Conservation (phyloP, 2,888 invertebrate species). For the Nineta flava region DNA sequence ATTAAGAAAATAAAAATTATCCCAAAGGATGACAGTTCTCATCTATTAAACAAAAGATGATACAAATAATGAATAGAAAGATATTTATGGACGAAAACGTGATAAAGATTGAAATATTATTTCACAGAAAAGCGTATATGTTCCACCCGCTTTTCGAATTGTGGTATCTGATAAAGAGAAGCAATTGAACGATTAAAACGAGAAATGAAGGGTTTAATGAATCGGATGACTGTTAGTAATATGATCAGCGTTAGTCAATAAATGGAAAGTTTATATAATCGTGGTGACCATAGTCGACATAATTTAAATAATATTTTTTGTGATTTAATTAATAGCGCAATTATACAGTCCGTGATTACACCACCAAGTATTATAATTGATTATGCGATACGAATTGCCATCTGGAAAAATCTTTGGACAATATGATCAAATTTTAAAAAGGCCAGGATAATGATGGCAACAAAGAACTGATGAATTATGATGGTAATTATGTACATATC, state of each 20-base stretch:
- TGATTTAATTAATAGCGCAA: slow-evolving; percentile 50
- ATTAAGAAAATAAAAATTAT: no score
- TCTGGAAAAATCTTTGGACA: slow-evolving; percentile 53
- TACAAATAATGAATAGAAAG: slow-evolving; percentile 47
- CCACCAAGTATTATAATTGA: slow-evolving; percentile 70
- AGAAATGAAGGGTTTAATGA: slow-evolving; percentile 76
- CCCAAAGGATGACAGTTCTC: slow-evolving; percentile 11
- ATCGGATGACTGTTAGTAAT: slow-evolving; percentile 75
- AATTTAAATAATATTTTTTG: slow-evolving; percentile 65
- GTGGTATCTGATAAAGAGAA: slow-evolving; percentile 30
- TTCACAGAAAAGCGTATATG: slow-evolving; percentile 42
- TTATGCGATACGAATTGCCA: slow-evolving; percentile 64
- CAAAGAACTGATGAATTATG: slow-evolving; percentile 60
- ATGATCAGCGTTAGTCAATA: slow-evolving; percentile 66
- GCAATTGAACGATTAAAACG: slow-evolving; percentile 51
- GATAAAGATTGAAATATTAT: slow-evolving; percentile 68
- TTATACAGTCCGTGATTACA: slow-evolving; percentile 41
- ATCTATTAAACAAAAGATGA: slow-evolving; percentile 9
- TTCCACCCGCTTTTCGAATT: slow-evolving; percentile 68
- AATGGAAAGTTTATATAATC: slow-evolving; percentile 65
- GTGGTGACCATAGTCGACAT: slow-evolving; percentile 49
- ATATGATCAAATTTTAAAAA: slow-evolving; percentile 42
- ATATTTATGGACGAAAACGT: slow-evolving; percentile 82
- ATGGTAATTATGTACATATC: slow-evolving; percentile 67
- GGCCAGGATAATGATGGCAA: slow-evolving; percentile 40